Conservation (phyloP, 1,140 invertebrate genomes). For the Tetramorium alpestre region DNA sequence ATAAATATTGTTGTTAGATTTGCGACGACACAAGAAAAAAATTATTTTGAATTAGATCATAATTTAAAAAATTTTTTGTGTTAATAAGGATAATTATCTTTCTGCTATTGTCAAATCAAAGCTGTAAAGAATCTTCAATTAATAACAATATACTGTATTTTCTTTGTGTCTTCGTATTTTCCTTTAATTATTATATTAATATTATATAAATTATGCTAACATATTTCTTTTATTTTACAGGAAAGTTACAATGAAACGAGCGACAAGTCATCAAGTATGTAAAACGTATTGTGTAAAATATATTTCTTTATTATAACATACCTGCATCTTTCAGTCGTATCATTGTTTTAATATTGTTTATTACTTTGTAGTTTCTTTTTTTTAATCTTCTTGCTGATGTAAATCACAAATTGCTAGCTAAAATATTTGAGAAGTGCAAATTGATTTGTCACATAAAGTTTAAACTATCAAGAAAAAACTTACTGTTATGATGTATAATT, state of each 20-base stretch:
- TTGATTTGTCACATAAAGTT: not conserved
- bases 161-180: not conserved
- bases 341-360: not conserved
- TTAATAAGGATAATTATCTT: not conserved
- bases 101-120: not conserved
- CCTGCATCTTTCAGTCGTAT: not conserved
- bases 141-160: not conserved
- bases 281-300: slow-evolving; percentile 38
- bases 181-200: not conserved
- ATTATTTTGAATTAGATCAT: not conserved
- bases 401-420: not conserved
- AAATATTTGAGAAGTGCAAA: not conserved
- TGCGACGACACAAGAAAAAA: not conserved
- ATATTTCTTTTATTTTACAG: slow-evolving; percentile 59
- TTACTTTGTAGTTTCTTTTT: not conserved
- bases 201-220: slow-evolving; percentile 10
- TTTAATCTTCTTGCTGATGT: not conserved
- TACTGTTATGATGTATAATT: not conserved
- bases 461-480: not conserved
- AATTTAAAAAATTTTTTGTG: not conserved
- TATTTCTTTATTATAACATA: not conserved
- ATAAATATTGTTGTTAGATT: not conserved
- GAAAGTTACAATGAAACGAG: slow-evolving; percentile 62
- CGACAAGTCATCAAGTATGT: slow-evolving; percentile 73
- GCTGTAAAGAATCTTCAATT: not conserved